Evolutionary conservation across 2,888 invertebrate species (phyloP), one percentile per base, ranked within the genome.

Genomic region (Choristoneura rosaceana): DNA sequence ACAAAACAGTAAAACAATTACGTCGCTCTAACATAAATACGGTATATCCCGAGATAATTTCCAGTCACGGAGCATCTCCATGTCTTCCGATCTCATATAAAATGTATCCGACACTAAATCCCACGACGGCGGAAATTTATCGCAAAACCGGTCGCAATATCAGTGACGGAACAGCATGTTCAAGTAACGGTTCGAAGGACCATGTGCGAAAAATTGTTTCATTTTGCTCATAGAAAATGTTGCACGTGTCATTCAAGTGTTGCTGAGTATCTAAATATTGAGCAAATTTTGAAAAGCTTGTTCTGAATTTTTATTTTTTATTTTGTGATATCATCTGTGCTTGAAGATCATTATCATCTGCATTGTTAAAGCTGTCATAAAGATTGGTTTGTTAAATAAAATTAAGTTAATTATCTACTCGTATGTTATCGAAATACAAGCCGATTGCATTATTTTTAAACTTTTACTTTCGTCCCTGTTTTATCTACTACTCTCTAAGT

Each of bases 41-140:
- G n/a, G 55, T 59, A 50, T 50, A 15, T 15, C 14, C 34, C 15
- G 41, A 41, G 65, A 61, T 70, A 65, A 65, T 66, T 70, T 61
- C 17, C 52, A 66, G 52, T 60, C 65, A 61, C 65, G 60, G 65
- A 70, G 60, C 59, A 65, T 70, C n/a, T 70, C 59, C 70, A 60
- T 65, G 70, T 70, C 65, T 52, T n/a, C 50, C 52, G 65, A 66
- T 66, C 60, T 66, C 55, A 71, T 71, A 67, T 62, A 62, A 71
- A 67, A 67, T 71, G 62, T 62, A 67, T 67, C 71, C 58, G 45
- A 61, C 71, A 55, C 66, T 67, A 71, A 71, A 62, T 67, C 66
- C 71, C 38, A 61, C 34, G 71, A 38, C 55, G 17, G 55, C 0
- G 55, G 55, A 67, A 62, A 71, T 71, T 58, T 62, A 71, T 67